Evolutionary conservation across 1,140 invertebrate genomes (phyloP).

Genomic region (Gonatopus flavifemur): DNA sequence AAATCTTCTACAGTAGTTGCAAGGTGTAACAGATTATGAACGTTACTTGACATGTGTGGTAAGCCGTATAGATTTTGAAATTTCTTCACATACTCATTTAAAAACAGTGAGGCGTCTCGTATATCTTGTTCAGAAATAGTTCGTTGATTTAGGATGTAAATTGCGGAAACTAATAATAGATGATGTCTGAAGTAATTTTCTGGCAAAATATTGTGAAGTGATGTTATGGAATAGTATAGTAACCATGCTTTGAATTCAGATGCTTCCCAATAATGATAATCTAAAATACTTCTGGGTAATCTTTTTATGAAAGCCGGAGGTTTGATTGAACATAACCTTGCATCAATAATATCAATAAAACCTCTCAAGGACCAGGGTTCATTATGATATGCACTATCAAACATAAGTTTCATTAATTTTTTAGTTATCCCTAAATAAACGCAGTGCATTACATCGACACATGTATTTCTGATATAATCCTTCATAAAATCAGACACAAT

Average conservation of each 20-base stretch:
- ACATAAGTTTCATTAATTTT: slow-evolving; percentile 5
- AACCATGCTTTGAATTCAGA: slow-evolving; percentile 5
- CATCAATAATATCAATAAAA: not conserved
- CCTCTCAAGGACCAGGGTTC: slow-evolving; percentile 4
- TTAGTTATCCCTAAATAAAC: slow-evolving; percentile 15
- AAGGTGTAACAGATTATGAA: slow-evolving; percentile 22
- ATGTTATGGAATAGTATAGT: slow-evolving; percentile 21
- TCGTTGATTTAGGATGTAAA: not conserved
- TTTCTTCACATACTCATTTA: not conserved
- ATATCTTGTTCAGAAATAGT: slow-evolving; percentile 1
- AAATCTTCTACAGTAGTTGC: slow-evolving; percentile 12
- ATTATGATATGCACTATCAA: slow-evolving; percentile 6
- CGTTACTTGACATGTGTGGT: slow-evolving; percentile 9
- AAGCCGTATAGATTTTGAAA: not conserved
- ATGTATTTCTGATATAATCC: slow-evolving; percentile 15
- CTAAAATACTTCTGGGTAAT: slow-evolving; percentile 20
- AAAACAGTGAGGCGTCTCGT: slow-evolving; percentile 1
- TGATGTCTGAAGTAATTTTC: slow-evolving; percentile 18
- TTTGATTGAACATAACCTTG: slow-evolving; percentile 13
- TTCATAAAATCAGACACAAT: slow-evolving; percentile 11
- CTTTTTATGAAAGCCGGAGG: slow-evolving; percentile 25
- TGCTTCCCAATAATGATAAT: slow-evolving; percentile 23
- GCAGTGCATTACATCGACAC: slow-evolving; percentile 20
- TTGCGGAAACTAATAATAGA: not conserved
- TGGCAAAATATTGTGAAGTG: slow-evolving; percentile 20